Evolutionary conservation across 2,797 vertebrate species (phyloP).

Genomic region (Spinibarbus caldwelli): DNA sequence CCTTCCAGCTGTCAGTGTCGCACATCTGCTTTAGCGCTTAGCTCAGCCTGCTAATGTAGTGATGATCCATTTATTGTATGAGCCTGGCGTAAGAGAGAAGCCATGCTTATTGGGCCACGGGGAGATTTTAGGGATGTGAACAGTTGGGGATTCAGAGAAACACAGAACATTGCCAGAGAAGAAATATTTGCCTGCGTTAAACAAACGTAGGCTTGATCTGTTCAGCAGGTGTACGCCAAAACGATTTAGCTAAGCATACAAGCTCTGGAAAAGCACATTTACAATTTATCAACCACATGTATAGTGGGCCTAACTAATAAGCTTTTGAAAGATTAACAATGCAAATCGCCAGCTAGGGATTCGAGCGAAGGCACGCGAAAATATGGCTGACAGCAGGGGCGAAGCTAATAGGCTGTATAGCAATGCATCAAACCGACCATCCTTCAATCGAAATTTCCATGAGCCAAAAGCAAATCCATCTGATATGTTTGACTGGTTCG

Average conservation of each 20-base stretch:
- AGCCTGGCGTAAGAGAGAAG: constrained; percentile 60
- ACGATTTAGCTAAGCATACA: constrained; percentile 48
- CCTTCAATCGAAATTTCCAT: constrained; percentile 21
- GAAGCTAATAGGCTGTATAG: constrained; percentile 37
- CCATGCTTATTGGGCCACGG: constrained; percentile 61
- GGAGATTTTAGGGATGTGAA: constrained; percentile 73
- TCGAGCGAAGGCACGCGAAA: neutral
- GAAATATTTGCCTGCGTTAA: constrained; percentile 70
- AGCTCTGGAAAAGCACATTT: constrained; percentile 34
- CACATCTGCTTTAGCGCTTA: constrained; percentile 58
- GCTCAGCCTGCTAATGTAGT: constrained; percentile 53
- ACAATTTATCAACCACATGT: constrained; percentile 46
- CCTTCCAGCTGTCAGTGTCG: constrained; percentile 28
- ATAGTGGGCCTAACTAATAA: constrained; percentile 34
- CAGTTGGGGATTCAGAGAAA: constrained; percentile 71
- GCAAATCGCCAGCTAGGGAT: constrained; percentile 30
- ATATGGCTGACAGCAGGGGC: constrained; percentile 19
- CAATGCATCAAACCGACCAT: constrained; percentile 38
- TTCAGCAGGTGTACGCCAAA: constrained; percentile 73
- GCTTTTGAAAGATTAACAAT: constrained; percentile 52
- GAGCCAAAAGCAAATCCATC: constrained; percentile 23
- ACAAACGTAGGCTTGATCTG: constrained; percentile 65
- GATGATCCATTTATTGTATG: constrained; percentile 73
- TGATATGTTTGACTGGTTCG: constrained; percentile 21
- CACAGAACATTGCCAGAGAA: constrained; percentile 68